Base-by-base conservation (phyloP, 2,888 invertebrate species). In the Pristionchus arcanus region DNA sequence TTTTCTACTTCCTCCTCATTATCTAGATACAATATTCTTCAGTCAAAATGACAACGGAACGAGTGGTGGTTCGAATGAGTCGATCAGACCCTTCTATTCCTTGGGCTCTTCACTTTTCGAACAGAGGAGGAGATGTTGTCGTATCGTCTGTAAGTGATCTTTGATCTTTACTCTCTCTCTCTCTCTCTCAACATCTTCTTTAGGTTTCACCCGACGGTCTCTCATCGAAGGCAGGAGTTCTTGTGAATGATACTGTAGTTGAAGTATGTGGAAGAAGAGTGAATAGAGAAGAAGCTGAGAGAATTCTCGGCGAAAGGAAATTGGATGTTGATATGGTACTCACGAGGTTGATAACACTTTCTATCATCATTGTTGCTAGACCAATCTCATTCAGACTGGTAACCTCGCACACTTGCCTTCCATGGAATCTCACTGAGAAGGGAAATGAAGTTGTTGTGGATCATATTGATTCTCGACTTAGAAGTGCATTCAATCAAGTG, bases 31-130 rank as follows among this genome's bases (percentile, higher is more conserved):
- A 9, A 7, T 9, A 11, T 21, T 31, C 19, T 81, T 28, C 28
- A 49, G 87, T 87, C n/a, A 88, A 15, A 49, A 88, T 88, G 88
- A 55, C 74, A 21, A 71, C 71, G 9, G 88, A 88, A 74, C 49
- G 74, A 9, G 74, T 88, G 15, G 88, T 88, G 11, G 94, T 93
- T 87, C 94, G 94, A 21, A 93, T 94, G 93, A 93, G 92, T 90
- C 93, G 94, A 37, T 91, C 91, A 53, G 94, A 94, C 89, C 91
- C 91, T 28, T 91, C 92, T 37, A 94, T 94, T 71, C 93, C 92
- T 59, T 94, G 94, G 94, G 94, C 94, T 87, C 92, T 94, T 89
- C 49, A 90, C 15, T 90, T 94, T 34, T 90, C 93, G 16, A 25
- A 21, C 16, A 42, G 53, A 53, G 74, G 74, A 13, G 37, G 3